Conservation (phyloP, 1,140 invertebrate species). For the Solenopsis invicta region DNA sequence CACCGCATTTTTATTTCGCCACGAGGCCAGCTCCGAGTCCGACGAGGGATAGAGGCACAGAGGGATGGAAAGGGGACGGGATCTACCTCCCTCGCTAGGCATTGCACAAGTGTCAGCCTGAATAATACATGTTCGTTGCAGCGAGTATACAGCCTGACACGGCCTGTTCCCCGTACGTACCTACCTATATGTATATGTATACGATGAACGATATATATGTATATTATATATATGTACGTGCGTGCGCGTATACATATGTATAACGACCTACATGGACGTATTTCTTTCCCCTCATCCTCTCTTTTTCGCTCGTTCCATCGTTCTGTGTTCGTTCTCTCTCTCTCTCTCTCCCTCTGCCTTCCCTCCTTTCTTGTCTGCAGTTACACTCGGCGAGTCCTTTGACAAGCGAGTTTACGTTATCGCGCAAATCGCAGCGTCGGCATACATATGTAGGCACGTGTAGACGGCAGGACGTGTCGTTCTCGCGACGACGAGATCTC, state of each 20-base stretch:
- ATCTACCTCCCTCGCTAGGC: conserved; percentile 75
- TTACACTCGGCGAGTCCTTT: conserved; percentile 51
- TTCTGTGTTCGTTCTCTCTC: not conserved
- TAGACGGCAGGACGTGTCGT: conserved; percentile 53
- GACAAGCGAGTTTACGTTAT: conserved; percentile 66
- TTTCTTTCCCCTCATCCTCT: conserved; percentile 31
- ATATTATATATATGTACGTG: conserved; percentile 12
- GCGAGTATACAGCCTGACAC: conserved; percentile 79
- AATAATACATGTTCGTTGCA: conserved; percentile 84
- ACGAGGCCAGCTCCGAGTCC: conserved; percentile 71
- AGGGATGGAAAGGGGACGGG: conserved; percentile 15
- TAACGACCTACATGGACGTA: conserved; percentile 48
- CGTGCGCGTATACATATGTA: conserved; percentile 39
- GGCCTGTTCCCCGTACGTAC: conserved; percentile 69
- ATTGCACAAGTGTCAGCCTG: conserved; percentile 81
- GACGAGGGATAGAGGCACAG: conserved; percentile 19
- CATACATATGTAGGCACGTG: conserved; percentile 56
- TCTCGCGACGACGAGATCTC: conserved; percentile 56
- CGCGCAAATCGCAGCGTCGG: conserved; percentile 50
- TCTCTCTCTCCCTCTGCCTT: not conserved
- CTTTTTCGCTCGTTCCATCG: conserved; percentile 28
- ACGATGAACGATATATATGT: not conserved
- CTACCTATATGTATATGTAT: not conserved
- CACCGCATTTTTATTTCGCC: conserved; percentile 77
- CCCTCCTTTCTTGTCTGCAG: not conserved